phyloP scores from a whole-genome alignment of 2,797 vertebrate species.

The Gephyroberyx darwinii region DNA sequence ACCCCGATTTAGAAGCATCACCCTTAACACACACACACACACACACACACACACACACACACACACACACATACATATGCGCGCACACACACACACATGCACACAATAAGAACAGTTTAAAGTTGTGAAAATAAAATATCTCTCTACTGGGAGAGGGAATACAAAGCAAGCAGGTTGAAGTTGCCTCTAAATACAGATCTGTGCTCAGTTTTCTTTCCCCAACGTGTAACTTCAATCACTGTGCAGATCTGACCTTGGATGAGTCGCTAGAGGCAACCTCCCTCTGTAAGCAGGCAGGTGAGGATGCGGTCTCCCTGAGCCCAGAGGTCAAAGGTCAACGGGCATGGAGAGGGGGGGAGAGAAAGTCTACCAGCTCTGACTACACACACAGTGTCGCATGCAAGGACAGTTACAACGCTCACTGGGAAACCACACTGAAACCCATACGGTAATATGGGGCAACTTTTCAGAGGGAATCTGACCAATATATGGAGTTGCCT shows the following conservation, averaged over 20 bases:
- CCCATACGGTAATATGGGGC: not conserved
- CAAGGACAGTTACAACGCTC: slow-evolving; percentile 49
- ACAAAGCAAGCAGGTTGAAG: slow-evolving; percentile 33
- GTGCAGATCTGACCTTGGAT: slow-evolving; percentile 44
- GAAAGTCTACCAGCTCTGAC: slow-evolving; percentile 20
- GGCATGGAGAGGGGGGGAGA: slow-evolving; percentile 50
- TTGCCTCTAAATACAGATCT: slow-evolving; percentile 61
- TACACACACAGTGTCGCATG: slow-evolving; percentile 60
- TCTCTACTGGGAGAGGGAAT: not conserved
- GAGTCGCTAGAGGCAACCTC: slow-evolving; percentile 55
- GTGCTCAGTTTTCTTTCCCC: slow-evolving; percentile 18
- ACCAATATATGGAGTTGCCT: not conserved
- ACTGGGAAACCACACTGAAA: slow-evolving; percentile 70
- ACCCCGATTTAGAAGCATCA: slow-evolving; percentile 90
- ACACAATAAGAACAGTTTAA: not conserved
- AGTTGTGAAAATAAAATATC: slow-evolving; percentile 6
- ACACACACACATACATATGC: not conserved
- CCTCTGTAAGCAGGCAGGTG: slow-evolving; percentile 37
- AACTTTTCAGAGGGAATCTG: not conserved
- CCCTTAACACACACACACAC: slow-evolving; percentile 82
- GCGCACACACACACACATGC: not conserved
- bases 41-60: slow-evolving; percentile 17
- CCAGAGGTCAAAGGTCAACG: slow-evolving; percentile 43
- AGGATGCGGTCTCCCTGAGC: slow-evolving; percentile 47
- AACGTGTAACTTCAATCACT: not conserved